A percentile compares a stretch with the other conserved stretches of the same genome.
These are phyloP conservation scores for Epinephelus awoara DNA, from an alignment of 2,797 vertebrate species.

Conservation along the genomic window DNA sequence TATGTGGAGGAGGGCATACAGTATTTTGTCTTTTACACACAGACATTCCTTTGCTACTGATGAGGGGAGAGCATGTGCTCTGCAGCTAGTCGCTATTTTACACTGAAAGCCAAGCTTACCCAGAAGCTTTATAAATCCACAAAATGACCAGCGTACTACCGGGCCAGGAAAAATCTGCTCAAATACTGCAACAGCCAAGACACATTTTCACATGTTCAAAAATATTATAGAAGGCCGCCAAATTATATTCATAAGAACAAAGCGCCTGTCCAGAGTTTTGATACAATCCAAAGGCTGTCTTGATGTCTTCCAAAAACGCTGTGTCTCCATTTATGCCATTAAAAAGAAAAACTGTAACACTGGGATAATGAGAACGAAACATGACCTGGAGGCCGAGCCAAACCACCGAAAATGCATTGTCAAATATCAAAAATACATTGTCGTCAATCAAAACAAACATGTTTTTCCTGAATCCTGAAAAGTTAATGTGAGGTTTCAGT, in stretches of 20 bases:
- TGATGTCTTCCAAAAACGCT: conserved; percentile 36
- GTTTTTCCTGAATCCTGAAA: conserved; percentile 12
- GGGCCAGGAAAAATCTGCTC: conserved; percentile 62
- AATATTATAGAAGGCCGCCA: conserved; percentile 53
- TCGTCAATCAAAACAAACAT: conserved; percentile 20
- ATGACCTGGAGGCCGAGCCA: conserved; percentile 19
- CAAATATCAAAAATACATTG: conserved; percentile 44
- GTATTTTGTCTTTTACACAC: conserved; percentile 15
- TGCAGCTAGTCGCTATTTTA: conserved; percentile 20
- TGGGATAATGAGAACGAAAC: conserved; percentile 14
- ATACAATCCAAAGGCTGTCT: conserved; percentile 51
- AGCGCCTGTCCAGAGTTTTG: conserved; percentile 21
- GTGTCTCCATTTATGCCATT: conserved; percentile 13
- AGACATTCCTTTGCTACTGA: conserved; percentile 24
- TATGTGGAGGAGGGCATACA: background rate
- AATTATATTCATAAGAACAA: conserved; percentile 55
- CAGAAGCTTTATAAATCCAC: conserved; percentile 54
- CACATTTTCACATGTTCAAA: conserved; percentile 57
- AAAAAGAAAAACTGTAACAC: background rate
- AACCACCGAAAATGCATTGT: conserved; percentile 38
- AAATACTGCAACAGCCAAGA: conserved; percentile 56
- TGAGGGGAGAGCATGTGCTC: conserved; percentile 1
- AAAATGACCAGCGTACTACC: conserved; percentile 31
- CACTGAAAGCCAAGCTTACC: conserved; percentile 30
- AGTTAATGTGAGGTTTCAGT: conserved; percentile 42